Conservation (phyloP, 2,113 vertebrate species). For the Sinosuthora webbiana region DNA sequence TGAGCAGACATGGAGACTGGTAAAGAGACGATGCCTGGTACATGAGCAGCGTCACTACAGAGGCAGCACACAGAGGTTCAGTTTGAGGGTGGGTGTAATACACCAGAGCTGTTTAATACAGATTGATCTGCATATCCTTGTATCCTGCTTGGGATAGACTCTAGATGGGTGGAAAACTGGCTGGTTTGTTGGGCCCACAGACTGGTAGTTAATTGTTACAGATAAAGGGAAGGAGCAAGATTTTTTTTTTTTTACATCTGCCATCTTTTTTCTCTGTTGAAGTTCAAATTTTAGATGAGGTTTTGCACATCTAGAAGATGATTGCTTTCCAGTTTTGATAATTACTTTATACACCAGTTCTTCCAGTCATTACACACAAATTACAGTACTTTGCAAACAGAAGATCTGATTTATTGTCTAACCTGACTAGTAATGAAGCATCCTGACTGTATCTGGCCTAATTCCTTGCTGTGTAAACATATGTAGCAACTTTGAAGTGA, state of each 20-base stretch:
- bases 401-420: slow-evolving; percentile 26
- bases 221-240: background rate
- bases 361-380: slow-evolving; percentile 12
- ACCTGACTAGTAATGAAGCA: slow-evolving; percentile 23
- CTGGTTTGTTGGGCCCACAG: background rate
- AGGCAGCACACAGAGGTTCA: background rate
- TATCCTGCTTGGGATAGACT: background rate
- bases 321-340: slow-evolving; percentile 18
- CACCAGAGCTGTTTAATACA: background rate
- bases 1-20: too few relatives aligned
- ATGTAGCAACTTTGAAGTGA: background rate
- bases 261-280: background rate
- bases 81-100: background rate
- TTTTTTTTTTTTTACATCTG: background rate
- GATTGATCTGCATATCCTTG: background rate
- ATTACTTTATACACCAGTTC: slow-evolving; percentile 23
- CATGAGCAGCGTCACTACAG: background rate
- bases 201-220: background rate
- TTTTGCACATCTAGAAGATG: background rate
- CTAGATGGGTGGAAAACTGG: background rate
- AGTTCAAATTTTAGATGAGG: background rate
- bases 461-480: slow-evolving; percentile 21
- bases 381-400: background rate
- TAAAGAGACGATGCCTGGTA: background rate
- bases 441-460: slow-evolving; percentile 5